These are phyloP conservation scores for Catagonus wagneri DNA, from an alignment of 2,113 vertebrate species.

Conservation along the genomic window DNA sequence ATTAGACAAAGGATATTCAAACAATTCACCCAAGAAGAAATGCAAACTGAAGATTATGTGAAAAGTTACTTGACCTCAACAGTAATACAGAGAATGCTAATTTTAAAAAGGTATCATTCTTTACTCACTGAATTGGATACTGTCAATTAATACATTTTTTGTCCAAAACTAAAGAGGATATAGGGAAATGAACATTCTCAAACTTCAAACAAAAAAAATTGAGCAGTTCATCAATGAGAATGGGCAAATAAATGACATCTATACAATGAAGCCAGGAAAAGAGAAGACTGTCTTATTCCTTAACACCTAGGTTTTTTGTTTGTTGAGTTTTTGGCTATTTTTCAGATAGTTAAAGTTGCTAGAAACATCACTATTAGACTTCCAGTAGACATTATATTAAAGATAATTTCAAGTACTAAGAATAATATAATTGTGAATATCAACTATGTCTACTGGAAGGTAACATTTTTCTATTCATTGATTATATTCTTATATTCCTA, in stretches of 20 bases:
- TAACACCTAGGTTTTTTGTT: background rate
- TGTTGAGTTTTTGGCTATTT: background rate
- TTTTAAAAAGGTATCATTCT: background rate
- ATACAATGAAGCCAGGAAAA: background rate
- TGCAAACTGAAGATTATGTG: background rate
- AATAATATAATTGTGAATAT: background rate
- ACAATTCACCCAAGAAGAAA: background rate
- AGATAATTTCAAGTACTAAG: constrained; percentile 5
- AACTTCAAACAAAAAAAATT: constrained; percentile 12
- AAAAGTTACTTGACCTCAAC: background rate
- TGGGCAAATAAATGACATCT: background rate
- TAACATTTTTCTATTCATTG: background rate
- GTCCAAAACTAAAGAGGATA: background rate
- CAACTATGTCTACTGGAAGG: background rate
- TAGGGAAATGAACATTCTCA: background rate
- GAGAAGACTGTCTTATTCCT: background rate
- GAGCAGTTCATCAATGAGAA: background rate
- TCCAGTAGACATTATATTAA: background rate
- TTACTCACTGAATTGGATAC: background rate
- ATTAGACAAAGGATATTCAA: background rate
- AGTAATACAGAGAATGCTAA: background rate
- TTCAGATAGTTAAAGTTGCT: constrained; percentile 10
- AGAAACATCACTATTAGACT: background rate
- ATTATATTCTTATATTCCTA: constrained; percentile 37
- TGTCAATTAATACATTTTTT: background rate